Evolutionary conservation across 2,888 invertebrate species (phyloP).

Genomic region (Orgyia antiqua): DNA sequence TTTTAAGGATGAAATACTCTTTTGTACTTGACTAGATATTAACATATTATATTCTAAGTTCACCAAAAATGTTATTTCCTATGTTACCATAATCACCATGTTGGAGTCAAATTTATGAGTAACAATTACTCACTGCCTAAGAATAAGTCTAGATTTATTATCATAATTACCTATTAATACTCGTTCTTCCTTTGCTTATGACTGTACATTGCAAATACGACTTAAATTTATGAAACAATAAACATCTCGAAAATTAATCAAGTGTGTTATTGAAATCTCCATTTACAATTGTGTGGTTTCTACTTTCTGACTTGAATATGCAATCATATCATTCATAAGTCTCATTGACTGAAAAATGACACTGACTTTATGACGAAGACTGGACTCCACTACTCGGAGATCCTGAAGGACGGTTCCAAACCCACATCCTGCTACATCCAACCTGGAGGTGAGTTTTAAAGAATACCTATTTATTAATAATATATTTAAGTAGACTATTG

Average conservation of each 20-base stretch:
- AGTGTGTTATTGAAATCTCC: constrained; percentile 16
- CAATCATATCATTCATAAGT: too few species aligned
- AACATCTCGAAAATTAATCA: constrained; percentile 38
- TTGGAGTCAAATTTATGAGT: constrained; percentile 45
- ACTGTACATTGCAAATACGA: constrained; percentile 73
- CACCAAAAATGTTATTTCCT: constrained; percentile 64
- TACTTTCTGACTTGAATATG: too few species aligned
- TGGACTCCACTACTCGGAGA: constrained; percentile 32
- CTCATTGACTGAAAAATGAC: constrained; percentile 18
- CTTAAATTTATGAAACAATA: constrained; percentile 64
- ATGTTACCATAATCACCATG: constrained; percentile 61
- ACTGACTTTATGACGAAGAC: constrained; percentile 15
- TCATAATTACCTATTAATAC: constrained; percentile 54
- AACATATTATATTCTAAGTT: constrained; percentile 51
- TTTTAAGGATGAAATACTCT: constrained; percentile 64
- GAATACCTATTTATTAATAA: constrained; percentile 25
- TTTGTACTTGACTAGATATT: constrained; percentile 58
- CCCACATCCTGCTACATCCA: constrained; percentile 55
- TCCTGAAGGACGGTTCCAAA: constrained; percentile 53
- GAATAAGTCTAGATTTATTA: constrained; percentile 54
- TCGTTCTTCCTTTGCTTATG: constrained; percentile 56
- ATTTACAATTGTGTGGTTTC: too few species aligned
- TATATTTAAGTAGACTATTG: constrained; percentile 3
- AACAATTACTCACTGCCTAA: constrained; percentile 54
- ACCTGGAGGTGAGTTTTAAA: constrained; percentile 56